Conservation (phyloP, 2,888 invertebrate genomes). For the Lypha dubia region DNA sequence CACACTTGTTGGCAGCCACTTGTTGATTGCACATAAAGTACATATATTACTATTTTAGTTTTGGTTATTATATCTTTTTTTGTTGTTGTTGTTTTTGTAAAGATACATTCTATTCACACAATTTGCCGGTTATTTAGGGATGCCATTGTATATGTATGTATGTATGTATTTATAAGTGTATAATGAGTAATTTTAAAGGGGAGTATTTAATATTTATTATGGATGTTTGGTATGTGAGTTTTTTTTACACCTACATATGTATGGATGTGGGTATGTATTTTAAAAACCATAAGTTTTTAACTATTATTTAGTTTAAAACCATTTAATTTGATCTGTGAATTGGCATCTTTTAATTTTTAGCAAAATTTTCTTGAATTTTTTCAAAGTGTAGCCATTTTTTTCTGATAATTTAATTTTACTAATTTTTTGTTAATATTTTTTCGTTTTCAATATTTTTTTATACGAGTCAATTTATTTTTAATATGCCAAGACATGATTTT, state of each 20-base stretch:
- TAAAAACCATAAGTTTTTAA: too few species aligned
- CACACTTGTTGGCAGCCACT: constrained; percentile 67
- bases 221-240: not conserved
- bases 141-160: constrained; percentile 35
- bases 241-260: not conserved
- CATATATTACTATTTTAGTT: constrained; percentile 26
- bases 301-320: too few species aligned
- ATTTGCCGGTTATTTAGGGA: constrained; percentile 64
- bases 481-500: constrained; percentile 22
- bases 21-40: too few species aligned
- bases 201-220: not conserved
- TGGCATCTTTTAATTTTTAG: too few species aligned
- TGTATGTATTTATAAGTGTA: not conserved
- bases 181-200: not conserved
- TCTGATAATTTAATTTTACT: not conserved
- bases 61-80: constrained; percentile 32
- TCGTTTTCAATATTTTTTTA: not conserved
- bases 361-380: too few species aligned
- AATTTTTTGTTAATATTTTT: not conserved
- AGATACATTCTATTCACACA: constrained; percentile 58
- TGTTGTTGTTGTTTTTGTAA: too few species aligned
- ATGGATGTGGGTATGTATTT: not conserved
- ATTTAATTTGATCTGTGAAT: too few species aligned
- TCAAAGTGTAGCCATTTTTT: too few species aligned
- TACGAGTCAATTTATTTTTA: not conserved